Conservation (phyloP, 2,888 invertebrate species). For the Labia minor region DNA sequence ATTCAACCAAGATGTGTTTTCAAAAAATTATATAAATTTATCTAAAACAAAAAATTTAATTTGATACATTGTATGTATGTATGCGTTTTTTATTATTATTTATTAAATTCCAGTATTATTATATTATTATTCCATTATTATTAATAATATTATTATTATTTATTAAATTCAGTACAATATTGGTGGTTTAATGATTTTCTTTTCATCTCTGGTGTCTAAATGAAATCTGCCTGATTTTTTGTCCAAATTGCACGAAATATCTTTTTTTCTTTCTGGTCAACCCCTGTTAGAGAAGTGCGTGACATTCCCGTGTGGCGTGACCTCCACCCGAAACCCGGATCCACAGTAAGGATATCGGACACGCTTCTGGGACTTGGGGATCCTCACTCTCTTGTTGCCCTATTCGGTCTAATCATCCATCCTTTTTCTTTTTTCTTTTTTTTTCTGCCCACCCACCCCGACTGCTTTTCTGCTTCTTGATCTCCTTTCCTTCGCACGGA, state of each 20-base stretch:
- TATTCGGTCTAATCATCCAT: background rate
- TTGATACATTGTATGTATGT: too few relatives aligned
- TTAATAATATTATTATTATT: too few relatives aligned
- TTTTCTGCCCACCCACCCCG: background rate
- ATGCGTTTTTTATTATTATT: too few relatives aligned
- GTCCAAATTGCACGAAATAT: background rate
- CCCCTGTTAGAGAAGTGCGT: background rate
- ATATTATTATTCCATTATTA: too few relatives aligned
- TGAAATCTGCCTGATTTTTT: too few relatives aligned
- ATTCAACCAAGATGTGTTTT: too few relatives aligned
- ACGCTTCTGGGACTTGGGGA: background rate
- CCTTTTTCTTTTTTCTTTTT: background rate
- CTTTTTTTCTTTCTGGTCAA: background rate
- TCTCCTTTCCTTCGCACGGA: background rate
- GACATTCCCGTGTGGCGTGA: conserved; percentile 13
- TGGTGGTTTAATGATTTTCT: too few relatives aligned
- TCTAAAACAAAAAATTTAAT: too few relatives aligned
- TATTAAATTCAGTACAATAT: too few relatives aligned
- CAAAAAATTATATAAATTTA: too few relatives aligned
- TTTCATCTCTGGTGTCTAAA: too few relatives aligned
- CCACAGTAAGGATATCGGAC: background rate
- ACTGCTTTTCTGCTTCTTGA: background rate
- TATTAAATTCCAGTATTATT: too few relatives aligned
- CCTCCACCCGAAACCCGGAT: background rate
- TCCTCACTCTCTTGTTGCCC: background rate